Conservation (phyloP, 1,140 invertebrate species). For the Trypoxylus dichotomus region DNA sequence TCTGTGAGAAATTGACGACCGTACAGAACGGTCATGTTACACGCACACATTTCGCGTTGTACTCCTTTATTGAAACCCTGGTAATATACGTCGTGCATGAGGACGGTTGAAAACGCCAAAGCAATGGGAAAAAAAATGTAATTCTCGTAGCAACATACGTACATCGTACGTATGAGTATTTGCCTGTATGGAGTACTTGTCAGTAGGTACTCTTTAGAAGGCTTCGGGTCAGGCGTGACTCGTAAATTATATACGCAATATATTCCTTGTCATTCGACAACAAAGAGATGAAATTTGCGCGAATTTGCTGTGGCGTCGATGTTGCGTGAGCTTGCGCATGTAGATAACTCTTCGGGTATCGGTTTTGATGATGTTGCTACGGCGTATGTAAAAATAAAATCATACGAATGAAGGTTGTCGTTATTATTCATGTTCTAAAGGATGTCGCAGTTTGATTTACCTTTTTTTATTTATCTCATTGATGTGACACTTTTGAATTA, state of each 20-base stretch:
- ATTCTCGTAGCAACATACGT: neutral
- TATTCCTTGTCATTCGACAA: neutral
- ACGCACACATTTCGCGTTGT: neutral
- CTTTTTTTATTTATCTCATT: no score
- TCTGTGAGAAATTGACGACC: neutral
- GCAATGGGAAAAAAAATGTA: neutral
- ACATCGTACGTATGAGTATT: neutral
- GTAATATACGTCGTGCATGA: neutral
- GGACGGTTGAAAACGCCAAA: neutral
- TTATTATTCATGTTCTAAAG: no score
- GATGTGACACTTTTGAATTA: no score
- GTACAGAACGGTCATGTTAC: neutral
- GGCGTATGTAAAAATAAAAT: no score
- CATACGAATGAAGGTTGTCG: no score
- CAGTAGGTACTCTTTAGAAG: neutral
- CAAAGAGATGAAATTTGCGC: slow-evolving; percentile 6
- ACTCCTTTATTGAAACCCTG: neutral
- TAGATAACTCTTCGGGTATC: neutral
- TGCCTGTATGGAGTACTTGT: neutral
- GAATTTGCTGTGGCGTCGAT: neutral
- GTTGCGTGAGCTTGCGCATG: neutral
- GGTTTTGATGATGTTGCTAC: neutral
- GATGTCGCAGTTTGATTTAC: no score
- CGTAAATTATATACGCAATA: slow-evolving; percentile 2
- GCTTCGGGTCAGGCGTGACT: neutral